These are phyloP conservation scores for Philaenus spumarius DNA, from an alignment of 1,140 invertebrate species.

Conservation along the genomic window DNA sequence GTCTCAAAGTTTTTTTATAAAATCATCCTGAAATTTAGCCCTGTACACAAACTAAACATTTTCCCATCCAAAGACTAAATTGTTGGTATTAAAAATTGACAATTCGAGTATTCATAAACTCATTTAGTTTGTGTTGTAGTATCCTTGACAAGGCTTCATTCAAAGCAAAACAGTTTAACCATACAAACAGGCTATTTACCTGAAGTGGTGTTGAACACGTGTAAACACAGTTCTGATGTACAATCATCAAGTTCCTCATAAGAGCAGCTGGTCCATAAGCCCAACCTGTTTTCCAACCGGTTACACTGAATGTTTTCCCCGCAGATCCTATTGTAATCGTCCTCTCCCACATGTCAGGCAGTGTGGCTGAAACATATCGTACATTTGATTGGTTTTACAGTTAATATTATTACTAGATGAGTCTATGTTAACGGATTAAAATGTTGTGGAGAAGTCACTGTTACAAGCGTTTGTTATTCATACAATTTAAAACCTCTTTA, in stretches of 20 bases:
- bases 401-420: neutral
- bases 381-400: too few species aligned
- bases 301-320: constrained; percentile 96
- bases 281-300: constrained; percentile 98
- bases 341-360: constrained; percentile 96
- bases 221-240: constrained; percentile 94
- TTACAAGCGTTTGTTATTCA: constrained; percentile 7
- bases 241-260: constrained; percentile 71
- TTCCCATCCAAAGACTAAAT: neutral
- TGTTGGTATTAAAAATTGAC: too few species aligned
- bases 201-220: constrained; percentile 80
- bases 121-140: too few species aligned
- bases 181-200: constrained; percentile 38
- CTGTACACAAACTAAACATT: neutral
- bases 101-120: neutral
- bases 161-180: too few species aligned
- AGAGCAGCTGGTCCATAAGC: constrained; percentile 79
- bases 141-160: too few species aligned
- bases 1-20: too few species aligned
- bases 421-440: constrained; percentile 5
- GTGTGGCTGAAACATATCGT: constrained; percentile 61
- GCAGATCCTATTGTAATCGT: constrained; percentile 97
- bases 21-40: neutral
- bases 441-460: neutral
- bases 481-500: neutral